Evolutionary conservation across 92 coral and sea anemone species (phyloP), one percentile per base, ranked within the genome.

Genomic region (Zoanthus gigantus): DNA sequence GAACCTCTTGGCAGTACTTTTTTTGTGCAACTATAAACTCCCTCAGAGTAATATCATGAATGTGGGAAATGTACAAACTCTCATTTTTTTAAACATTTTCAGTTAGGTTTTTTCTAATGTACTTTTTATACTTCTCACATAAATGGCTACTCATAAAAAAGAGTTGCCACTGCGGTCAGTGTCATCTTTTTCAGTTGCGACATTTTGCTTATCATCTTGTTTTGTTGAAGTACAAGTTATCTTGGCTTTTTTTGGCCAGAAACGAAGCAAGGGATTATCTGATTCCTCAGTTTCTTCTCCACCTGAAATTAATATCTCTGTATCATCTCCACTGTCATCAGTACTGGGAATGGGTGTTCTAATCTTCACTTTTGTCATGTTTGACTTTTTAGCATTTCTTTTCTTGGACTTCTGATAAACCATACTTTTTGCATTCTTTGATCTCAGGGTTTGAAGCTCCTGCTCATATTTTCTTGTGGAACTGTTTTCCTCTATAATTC

Each of bases 1-100:
- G 94, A 9, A 52, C 50, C 57, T 74, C 76, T 48, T 85, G 79
- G 67, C 92, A 92, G 88, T 92, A 89, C 72, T 52, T 53, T 11
- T 79, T 67, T 31, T 91, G 54, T 14, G 92, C 90, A 61, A 45
- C 69, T 42, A 57, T 63, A 87, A 92, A 92, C 82, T 92, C 94
- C 31, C 66, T 72, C 18, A 88, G 48, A 10, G 92, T 68, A 44
- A 89, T 4, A 42, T 92, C 94, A 63, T 79, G 42, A 57, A 89
- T 60, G 37, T 63, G 90, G 13, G 92, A 91, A 18, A 84, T 6
- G 76, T 89, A 75, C 52, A 68, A 28, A 29, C 18, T 23, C 50
- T 65, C 88, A 18, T 76, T 71, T 37, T 8, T 50, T 72, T 78
- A 66, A 50, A 91, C 79, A 78, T 72, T 57, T 60, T 87, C 85